Base-by-base conservation (phyloP, 2,113 vertebrate genomes). In the Excalfactoria chinensis region DNA sequence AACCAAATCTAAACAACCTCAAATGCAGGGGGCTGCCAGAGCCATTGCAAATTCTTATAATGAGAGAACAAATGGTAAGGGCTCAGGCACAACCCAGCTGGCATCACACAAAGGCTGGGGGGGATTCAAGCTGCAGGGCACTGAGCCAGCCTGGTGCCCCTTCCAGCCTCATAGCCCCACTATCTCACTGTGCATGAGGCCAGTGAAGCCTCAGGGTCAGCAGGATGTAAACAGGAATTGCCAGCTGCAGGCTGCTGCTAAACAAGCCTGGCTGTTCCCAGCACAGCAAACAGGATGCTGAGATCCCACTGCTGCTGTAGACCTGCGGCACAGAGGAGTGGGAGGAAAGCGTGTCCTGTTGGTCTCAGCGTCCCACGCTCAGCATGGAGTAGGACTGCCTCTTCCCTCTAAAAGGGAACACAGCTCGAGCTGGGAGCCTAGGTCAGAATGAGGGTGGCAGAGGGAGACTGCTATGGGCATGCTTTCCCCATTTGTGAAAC, bases 181-280 rank as follows among this genome's bases (percentile, higher is more conserved):
- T 30, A 49, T 49, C 44, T 66, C 43, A 26, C 30, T 2, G 0
- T 25, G 11, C 25, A 15, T 0, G 0, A 55, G 0, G 4, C 34
- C 76, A 25, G 28, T 9, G 0, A 71, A 93, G 22, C 77, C 53
- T 28, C 82, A 77, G 68, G 71, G 63, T 63, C 87, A 76, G 26
- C 53, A 49, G 37, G 79, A 85, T 43, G 34, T 88, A 95, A 95
- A 93, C 87, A 95, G 95, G 89, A 96, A 94, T 80, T 73, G n/a
- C 71, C 84, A 96, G 78, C 85, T 95, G 82, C 59, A 76, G 67
- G 44, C 13, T 91, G 44, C 59, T 60, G 69, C 49, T 86, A 34
- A 86, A 51, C 43, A 81, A 55, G 44, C 58, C 51, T 56, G 73
- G 75, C 40, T 82, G 22, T 68, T 86, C 41, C 43, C 48, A 2